A percentile compares a stretch with the other conserved stretches of the same genome.
These are phyloP conservation scores for Crax fasciolata DNA, from an alignment of 2,797 vertebrate genomes.

Conservation along the genomic window DNA sequence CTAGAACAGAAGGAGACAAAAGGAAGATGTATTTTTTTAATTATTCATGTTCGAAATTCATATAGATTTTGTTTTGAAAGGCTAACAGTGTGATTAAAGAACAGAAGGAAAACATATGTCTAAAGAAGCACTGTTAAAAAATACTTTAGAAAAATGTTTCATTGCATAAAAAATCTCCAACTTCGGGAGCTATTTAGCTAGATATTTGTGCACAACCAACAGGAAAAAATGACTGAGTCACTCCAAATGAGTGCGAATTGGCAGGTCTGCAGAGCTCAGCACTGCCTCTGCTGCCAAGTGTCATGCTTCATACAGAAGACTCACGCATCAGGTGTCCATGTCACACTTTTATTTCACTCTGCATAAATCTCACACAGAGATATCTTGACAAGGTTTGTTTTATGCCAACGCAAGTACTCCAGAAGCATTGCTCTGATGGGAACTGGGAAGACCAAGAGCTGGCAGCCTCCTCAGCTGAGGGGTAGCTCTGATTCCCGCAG, in stretches of 20 bases:
- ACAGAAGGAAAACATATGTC: conserved; percentile 76
- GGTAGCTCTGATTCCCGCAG: conserved; percentile 34
- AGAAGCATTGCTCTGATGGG: conserved; percentile 69
- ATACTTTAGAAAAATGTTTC: conserved; percentile 36
- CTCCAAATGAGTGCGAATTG: conserved; percentile 52
- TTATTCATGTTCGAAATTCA: conserved; percentile 57
- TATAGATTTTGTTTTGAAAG: conserved; percentile 70
- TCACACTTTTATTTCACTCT: conserved; percentile 76
- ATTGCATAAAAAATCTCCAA: conserved; percentile 10
- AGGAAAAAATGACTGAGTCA: conserved; percentile 74
- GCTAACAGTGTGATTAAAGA: conserved; percentile 69
- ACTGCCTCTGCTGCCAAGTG: conserved; percentile 63
- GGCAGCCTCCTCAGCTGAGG: conserved; percentile 52
- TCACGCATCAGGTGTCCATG: conserved; percentile 74
- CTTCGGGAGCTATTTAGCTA: conserved; percentile 54
- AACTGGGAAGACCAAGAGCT: conserved; percentile 61
- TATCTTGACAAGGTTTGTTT: conserved; percentile 77
- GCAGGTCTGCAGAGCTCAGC: conserved; percentile 73
- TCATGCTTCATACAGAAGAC: conserved; percentile 75
- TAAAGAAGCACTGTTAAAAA: conserved; percentile 55
- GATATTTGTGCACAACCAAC: conserved; percentile 54
- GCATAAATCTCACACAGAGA: conserved; percentile 76
- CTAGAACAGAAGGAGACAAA: not conserved
- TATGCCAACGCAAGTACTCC: conserved; percentile 63
- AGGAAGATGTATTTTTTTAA: conserved; percentile 15